Conservation (phyloP, 2,113 vertebrate species). For the Sceloporus undulatus region DNA sequence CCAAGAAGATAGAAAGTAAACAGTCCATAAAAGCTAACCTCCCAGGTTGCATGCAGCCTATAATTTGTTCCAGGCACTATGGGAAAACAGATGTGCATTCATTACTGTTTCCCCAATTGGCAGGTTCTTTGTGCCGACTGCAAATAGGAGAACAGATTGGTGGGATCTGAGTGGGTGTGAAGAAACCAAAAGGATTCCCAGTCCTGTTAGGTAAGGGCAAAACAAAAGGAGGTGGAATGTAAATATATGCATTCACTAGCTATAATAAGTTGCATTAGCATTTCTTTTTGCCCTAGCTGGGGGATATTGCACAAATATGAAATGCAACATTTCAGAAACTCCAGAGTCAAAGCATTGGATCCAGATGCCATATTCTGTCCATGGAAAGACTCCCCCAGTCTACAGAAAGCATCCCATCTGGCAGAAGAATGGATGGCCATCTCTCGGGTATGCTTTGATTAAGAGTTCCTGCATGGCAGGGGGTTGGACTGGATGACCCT, state of each 20-base stretch:
- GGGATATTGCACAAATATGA: background rate
- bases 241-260: conserved; percentile 2
- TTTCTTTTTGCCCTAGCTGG: background rate
- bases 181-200: background rate
- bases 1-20: conserved; percentile 22
- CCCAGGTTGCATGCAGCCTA: conserved; percentile 11
- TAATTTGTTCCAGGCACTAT: conserved; percentile 12
- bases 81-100: conserved; percentile 24
- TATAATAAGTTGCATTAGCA: background rate
- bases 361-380: background rate
- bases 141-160: conserved; percentile 10
- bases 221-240: background rate
- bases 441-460: too few species aligned
- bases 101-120: background rate
- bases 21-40: conserved; percentile 20
- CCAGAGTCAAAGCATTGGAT: background rate
- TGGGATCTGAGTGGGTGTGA: conserved; percentile 11
- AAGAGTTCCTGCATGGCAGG: too few species aligned
- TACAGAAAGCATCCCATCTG: background rate
- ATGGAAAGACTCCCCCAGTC: background rate
- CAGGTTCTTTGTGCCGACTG: conserved; percentile 4
- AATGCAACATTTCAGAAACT: background rate
- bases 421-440: background rate
- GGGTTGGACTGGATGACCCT: too few species aligned
- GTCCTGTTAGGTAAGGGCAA: background rate